Evolutionary conservation across 35 echinoderm and acorn worm genomes (phyloP), one percentile per base, ranked within the genome.

Genomic region (Acanthaster planci): DNA sequence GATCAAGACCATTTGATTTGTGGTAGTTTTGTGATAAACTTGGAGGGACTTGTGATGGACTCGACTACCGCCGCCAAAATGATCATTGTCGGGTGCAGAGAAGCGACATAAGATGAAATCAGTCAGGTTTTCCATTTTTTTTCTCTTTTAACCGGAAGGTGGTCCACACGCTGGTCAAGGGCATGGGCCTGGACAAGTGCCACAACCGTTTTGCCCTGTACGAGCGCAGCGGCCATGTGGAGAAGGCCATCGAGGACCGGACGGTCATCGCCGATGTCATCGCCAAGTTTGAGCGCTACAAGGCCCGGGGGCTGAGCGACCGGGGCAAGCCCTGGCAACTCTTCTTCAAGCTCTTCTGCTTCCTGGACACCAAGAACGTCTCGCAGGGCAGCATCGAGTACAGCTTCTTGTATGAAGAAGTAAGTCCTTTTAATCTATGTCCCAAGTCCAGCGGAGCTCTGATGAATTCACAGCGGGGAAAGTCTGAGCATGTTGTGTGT

Each of bases 261-360:
- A 88, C 92, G 54, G 88, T 97, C 36, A 85, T 97, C 26, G 91
- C 95, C 34, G 95, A 97, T 60, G 81, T 97, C 12, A 84, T 97
- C n/a, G 86, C 95, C 5, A 97, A 92, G 60, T 97, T 97, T 89
- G 95, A 97, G 78, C 90, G 94, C 54, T 99, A 94, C 77, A 84
- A 89, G 52, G 89, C 82, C 31, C 90, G 92, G 64, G 89, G 89
- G 64, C 37, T 94, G 19, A 93, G 96, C 87, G 89, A 99, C 39
- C 78, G 88, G 37, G 92, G 92, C 1, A 87, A 94, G 47, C 92
- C 96, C 7, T 99, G 96, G 96, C 91, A 99, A 36, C 85, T 99
- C 29, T 99, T 99, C 86, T 99, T 99, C 89, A 99, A 99, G 39
- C 76, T 99, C 0, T 93, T 89, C 82, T 99, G 96, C 76, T 99